These are phyloP conservation scores for Caenorhabditis becei DNA, from an alignment of 2,888 invertebrate species.

Conservation along the genomic window DNA sequence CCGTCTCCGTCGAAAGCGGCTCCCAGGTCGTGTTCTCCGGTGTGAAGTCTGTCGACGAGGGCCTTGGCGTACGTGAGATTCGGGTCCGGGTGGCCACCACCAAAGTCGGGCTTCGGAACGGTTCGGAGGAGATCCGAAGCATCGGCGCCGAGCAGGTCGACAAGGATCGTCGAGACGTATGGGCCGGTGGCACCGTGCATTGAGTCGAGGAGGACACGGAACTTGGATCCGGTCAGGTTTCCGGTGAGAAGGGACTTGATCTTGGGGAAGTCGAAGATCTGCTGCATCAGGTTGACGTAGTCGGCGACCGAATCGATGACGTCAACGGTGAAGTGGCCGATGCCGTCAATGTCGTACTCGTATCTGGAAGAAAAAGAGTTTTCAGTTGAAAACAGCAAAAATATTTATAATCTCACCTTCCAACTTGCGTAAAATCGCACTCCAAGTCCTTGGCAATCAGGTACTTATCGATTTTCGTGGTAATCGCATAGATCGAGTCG, in stretches of 20 bases:
- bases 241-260: constrained; percentile 65
- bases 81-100: constrained; percentile 96
- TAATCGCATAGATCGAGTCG: constrained; percentile 90
- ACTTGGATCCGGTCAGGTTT: constrained; percentile 83
- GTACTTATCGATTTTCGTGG: constrained; percentile 88
- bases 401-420: constrained; percentile 83
- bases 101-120: constrained; percentile 93
- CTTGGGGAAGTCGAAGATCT: constrained; percentile 92
- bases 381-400: not conserved
- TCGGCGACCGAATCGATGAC: constrained; percentile 93
- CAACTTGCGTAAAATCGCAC: constrained; percentile 87
- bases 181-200: constrained; percentile 99
- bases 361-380: constrained; percentile 36
- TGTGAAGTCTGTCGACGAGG: constrained; percentile 86
- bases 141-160: constrained; percentile 90
- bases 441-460: constrained; percentile 88
- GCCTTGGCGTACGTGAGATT: constrained; percentile 93
- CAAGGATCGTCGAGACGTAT: constrained; percentile 92
- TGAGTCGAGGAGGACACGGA: constrained; percentile 92
- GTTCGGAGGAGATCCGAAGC: constrained; percentile 86
- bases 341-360: constrained; percentile 84
- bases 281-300: constrained; percentile 93
- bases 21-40: constrained; percentile 88
- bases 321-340: constrained; percentile 88
- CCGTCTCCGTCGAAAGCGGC: constrained; percentile 99